Conservation (phyloP, 2,888 invertebrate species). For the Drosophila paucipuncta region DNA sequence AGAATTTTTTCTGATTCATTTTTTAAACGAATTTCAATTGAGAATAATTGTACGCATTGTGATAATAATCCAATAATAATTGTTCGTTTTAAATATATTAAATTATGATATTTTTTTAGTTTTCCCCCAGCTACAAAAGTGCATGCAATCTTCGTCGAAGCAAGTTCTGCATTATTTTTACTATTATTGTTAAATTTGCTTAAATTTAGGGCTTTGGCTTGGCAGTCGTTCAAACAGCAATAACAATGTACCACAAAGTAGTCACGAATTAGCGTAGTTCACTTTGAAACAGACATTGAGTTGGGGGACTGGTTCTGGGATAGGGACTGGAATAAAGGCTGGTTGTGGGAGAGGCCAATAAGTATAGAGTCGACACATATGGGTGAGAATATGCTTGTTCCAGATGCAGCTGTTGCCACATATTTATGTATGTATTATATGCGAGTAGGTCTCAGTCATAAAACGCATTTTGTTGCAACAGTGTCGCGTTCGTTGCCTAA, state of each 20-base stretch:
- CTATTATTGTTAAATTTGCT: conserved; percentile 46
- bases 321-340: conserved; percentile 16
- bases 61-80: background rate
- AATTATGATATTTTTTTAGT: background rate
- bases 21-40: background rate
- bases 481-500: conserved; percentile 72
- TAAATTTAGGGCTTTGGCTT: conserved; percentile 52
- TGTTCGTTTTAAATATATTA: background rate
- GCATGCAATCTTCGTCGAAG: conserved; percentile 31
- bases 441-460: conserved; percentile 24
- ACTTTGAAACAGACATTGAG: conserved; percentile 37
- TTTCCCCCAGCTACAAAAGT: conserved; percentile 8
- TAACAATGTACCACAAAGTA: conserved; percentile 65
- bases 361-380: conserved; percentile 41
- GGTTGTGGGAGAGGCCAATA: conserved; percentile 7
- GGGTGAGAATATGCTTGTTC: conserved; percentile 64
- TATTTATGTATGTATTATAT: conserved; percentile 2
- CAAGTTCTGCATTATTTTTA: conserved; percentile 7
- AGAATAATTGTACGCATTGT: background rate
- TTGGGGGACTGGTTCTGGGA: conserved; percentile 5
- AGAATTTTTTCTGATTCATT: background rate
- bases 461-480: conserved; percentile 75
- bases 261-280: conserved; percentile 78
- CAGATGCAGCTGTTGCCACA: conserved; percentile 70
- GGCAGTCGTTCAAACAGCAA: conserved; percentile 37